These are phyloP conservation scores for Sebastes cheni DNA, from an alignment of 2,797 vertebrate species.

Conservation along the genomic window DNA sequence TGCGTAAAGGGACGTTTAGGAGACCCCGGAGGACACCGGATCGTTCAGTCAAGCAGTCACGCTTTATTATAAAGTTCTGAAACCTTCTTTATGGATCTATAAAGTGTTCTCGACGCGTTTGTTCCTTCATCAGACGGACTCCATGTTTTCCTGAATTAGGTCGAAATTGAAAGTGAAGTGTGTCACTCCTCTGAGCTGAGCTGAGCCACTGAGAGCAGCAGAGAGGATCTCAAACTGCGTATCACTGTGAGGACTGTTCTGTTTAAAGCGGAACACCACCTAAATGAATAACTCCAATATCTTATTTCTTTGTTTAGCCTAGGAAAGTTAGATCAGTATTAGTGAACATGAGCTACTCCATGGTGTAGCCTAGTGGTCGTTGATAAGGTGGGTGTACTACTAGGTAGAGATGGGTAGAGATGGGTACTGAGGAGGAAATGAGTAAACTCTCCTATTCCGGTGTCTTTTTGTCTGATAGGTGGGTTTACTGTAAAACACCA, in stretches of 20 bases:
- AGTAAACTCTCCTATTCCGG: background rate
- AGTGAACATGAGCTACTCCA: no score
- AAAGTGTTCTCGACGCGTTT: background rate
- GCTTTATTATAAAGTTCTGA: background rate
- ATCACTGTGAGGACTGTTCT: no score
- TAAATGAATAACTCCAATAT: no score
- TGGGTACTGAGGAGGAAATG: background rate
- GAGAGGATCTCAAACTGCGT: no score
- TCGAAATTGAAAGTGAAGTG: slow-evolving; percentile 62
- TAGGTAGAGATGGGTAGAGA: rapidly evolving
- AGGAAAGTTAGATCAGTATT: no score
- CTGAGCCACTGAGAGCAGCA: background rate
- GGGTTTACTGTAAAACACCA: background rate
- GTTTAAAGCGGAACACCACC: no score
- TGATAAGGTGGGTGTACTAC: no score
- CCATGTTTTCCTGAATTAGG: slow-evolving; percentile 24
- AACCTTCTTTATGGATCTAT: no score
- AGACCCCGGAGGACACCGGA: background rate
- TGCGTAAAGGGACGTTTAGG: background rate
- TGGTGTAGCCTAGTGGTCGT: no score
- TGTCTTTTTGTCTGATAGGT: background rate
- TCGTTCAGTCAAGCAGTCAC: background rate
- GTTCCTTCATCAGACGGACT: background rate
- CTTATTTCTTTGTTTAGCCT: no score
- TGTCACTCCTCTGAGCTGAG: background rate